Conservation (phyloP, 2,888 invertebrate species). For the Gnatocerus cornutus region DNA sequence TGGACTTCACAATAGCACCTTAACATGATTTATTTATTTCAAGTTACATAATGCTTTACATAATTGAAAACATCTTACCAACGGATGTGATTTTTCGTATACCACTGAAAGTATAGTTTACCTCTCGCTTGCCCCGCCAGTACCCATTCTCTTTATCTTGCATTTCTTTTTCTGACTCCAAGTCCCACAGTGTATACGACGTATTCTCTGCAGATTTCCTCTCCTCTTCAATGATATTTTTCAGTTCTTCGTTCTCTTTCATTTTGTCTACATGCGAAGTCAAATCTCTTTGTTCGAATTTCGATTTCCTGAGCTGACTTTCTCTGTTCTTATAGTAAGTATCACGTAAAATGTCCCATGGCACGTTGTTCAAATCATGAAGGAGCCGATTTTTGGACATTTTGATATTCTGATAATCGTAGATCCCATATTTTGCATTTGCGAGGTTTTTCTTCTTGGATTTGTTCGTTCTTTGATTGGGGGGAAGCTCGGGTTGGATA, state of each 20-base stretch:
- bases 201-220: constrained; percentile 60
- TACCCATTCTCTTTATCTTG: constrained; percentile 69
- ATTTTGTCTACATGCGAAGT: constrained; percentile 66
- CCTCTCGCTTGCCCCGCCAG: constrained; percentile 63
- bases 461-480: constrained; percentile 26
- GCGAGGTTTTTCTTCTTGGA: constrained; percentile 65
- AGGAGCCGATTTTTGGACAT: constrained; percentile 65
- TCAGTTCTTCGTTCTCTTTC: constrained; percentile 65
- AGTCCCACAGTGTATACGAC: constrained; percentile 72
- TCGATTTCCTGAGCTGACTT: constrained; percentile 65
- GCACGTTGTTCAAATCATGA: constrained; percentile 67
- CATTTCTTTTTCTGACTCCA: constrained; percentile 75
- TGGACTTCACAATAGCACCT: constrained; percentile 64
- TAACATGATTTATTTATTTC: too few relatives aligned
- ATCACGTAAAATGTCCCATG: constrained; percentile 69
- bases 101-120: constrained; percentile 54
- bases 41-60: too few relatives aligned
- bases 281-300: constrained; percentile 68
- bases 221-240: constrained; percentile 64
- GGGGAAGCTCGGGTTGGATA: constrained; percentile 37
- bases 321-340: constrained; percentile 69
- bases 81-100: constrained; percentile 67
- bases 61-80: constrained; percentile 60
- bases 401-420: constrained; percentile 67
- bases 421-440: constrained; percentile 62